Conservation (phyloP, 2,888 invertebrate species). For the Sphaeridia pumilis region DNA sequence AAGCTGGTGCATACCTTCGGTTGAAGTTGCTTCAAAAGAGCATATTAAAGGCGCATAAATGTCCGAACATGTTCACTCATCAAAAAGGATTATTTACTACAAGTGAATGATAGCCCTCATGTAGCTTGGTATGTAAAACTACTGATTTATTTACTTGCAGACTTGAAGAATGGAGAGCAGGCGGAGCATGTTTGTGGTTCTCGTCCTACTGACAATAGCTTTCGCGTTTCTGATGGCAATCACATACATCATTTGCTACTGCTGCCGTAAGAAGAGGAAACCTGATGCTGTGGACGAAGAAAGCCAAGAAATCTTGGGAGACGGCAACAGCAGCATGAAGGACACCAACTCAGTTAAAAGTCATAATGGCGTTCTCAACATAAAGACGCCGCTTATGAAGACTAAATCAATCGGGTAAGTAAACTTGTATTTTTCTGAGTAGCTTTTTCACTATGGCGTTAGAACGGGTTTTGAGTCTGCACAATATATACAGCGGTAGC, state of each 20-base stretch:
- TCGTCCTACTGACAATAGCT: constrained; percentile 26
- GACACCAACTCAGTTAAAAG: constrained; percentile 34
- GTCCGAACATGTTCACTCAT: no score
- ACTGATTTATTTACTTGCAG: no score
- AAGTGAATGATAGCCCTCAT: no score
- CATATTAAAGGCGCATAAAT: no score
- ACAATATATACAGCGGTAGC: no score
- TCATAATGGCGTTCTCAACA: constrained; percentile 34
- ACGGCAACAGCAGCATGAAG: constrained; percentile 34
- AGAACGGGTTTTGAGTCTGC: no score
- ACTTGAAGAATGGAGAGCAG: no score
- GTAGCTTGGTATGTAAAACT: no score
- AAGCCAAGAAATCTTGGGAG: constrained; percentile 35
- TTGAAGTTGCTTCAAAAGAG: no score
- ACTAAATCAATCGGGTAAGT: constrained; percentile 33
- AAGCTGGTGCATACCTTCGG: no score
- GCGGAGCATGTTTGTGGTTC: constrained; percentile 25
- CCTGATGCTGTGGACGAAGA: constrained; percentile 32
- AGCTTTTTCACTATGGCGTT: no score
- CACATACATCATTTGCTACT: constrained; percentile 33
- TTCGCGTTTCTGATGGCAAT: constrained; percentile 29
- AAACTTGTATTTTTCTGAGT: background rate
- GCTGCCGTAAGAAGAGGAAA: constrained; percentile 34
- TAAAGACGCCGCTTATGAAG: constrained; percentile 35
- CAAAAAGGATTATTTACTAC: no score